These are phyloP conservation scores for Malurus melanocephalus DNA, from an alignment of 2,113 vertebrate genomes.

Conservation along the genomic window DNA sequence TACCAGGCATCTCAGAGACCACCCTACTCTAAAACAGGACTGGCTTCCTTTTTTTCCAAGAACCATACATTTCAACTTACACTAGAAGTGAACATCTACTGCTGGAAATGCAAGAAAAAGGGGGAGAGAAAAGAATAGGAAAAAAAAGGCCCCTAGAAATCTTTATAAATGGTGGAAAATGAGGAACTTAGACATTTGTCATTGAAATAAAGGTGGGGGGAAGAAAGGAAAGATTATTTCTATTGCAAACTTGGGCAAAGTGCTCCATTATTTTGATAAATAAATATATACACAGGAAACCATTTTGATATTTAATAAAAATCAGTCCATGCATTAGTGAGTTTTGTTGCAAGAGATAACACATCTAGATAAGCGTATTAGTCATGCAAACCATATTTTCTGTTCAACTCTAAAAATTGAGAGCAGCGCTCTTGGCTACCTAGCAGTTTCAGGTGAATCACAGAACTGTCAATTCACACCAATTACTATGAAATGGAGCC, in stretches of 20 bases:
- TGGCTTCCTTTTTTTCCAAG: background rate
- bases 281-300: background rate
- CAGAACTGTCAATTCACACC: background rate
- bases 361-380: background rate
- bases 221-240: background rate
- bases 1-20: background rate
- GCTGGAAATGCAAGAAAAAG: background rate
- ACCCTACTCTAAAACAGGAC: background rate
- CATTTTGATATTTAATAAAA: slow-evolving; percentile 1
- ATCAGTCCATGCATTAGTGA: background rate
- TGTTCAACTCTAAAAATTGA: background rate
- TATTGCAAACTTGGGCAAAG: background rate
- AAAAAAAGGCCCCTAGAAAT: rapidly evolving
- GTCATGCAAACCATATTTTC: slow-evolving; percentile 8
- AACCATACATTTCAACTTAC: background rate
- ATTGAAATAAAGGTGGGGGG: background rate
- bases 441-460: background rate
- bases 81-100: background rate
- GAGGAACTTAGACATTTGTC: background rate
- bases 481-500: background rate
- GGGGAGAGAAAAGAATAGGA: rapidly evolving
- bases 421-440: background rate
- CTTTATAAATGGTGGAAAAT: background rate
- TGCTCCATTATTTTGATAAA: background rate
- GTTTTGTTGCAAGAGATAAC: background rate